Evolutionary conservation across 1,140 invertebrate species (phyloP), one percentile per base, ranked within the genome.

Genomic region (Gryon sp.): DNA sequence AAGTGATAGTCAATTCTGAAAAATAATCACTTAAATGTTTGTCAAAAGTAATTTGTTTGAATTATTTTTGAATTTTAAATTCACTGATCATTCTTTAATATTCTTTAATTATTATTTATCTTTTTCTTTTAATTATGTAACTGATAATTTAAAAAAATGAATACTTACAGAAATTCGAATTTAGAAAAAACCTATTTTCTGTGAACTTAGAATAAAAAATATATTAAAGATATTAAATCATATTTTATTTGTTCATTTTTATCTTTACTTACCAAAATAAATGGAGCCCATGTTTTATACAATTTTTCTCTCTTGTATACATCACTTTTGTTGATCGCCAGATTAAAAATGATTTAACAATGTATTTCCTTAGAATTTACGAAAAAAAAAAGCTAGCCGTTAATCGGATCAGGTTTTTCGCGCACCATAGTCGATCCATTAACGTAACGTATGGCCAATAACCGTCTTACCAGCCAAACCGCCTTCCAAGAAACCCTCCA

Each of bases 371-470:
- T 52, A 36, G 28, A 74, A 74, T 60, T 32, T 59, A 22, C 24
- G 40, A 62, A 62, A 75, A n/a, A n/a, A n/a, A n/a, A n/a, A 75
- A 68, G 52, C 52, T 55, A 62, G 32, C 57, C 40, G 53, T 68
- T 68, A 75, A 75, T 75, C 63, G 72, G 60, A 72, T 77, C 53
- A 40, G 28, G 60, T 43, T 43, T n/a, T 62, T 48, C 32, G 55
- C 55, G 32, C 38, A 55, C 38, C 60, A 66, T 66, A 52, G 59
- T 53, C 20, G 53, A 66, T 59, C 66, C 74, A 77, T 77, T 77
- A 59, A 72, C 46, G 28, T 70, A 72, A 77, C 60, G 66, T 77
- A 77, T 62, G 74, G 66, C 65, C 66, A 65, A 70, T 77, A 70
- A 77, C 74, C 43, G 53, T 66, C 66, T 59, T 57, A 32, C 32